Base-by-base conservation (phyloP, 2,888 invertebrate species). In the Ommatoiulus sabulosus region DNA sequence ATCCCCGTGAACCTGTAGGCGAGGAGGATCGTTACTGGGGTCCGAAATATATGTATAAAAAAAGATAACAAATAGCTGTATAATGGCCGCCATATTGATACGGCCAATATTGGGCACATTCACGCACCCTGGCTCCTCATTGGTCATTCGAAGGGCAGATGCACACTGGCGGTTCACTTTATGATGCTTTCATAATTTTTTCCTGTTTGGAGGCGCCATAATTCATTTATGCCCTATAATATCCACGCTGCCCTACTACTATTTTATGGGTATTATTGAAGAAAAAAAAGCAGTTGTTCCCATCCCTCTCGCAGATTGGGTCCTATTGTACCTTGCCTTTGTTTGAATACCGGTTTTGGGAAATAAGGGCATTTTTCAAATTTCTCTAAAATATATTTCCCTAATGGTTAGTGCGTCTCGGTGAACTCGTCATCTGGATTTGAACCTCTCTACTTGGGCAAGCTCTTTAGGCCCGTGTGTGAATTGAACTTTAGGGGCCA, bases 291-390 rank as follows among this genome's bases (percentile, higher is more conserved):
- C 72, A 72, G 72, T 72, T 72, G 72, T 72, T 72, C 63, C 20
- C 24, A 24, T 24, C 72, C 72, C 72, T 72, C 72, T 20, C 24
- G 2, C 72, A 72, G 72, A 72, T 72, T 72, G 72, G 72, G 72
- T 24, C 72, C 72, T 72, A 72, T 72, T 72, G 72, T 72, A 72
- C 20, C 5, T 10, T 2, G 72, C 72, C 72, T 72, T 72, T 72
- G 72, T 72, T 72, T 72, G 72, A 72, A 72, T 72, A 72, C 72
- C 72, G 72, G 72, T 72, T 72, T 72, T 24, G 72, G 24, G 72
- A 72, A 72, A 72, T 72, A 72, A 24, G 72, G 72, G 72, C 72
- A 72, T 72, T 72, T 72, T 72, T 72, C 72, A 72, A 24, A 72
- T 72, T 72, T 72, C 72, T 72, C 24, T 72, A 24, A 72, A 72